Conservation (phyloP, 2,797 vertebrate genomes). For the Manis javanica region DNA sequence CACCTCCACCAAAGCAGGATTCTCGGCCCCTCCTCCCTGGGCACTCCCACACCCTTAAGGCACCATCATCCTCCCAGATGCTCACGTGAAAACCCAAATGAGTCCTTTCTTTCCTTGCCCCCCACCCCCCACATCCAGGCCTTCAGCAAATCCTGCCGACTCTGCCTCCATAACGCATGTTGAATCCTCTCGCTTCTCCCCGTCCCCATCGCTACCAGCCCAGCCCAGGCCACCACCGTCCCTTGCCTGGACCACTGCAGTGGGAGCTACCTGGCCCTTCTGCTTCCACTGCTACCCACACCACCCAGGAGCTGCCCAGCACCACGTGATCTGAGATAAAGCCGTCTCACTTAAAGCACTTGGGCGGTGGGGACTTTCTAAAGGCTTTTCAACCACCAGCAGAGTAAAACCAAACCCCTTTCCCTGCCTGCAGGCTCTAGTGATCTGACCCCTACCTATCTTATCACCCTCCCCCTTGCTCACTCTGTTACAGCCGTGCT, state of each 20-base stretch:
- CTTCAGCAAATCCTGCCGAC: not conserved
- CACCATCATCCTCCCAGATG: not conserved
- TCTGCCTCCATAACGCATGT: not conserved
- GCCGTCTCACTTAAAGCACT: not conserved
- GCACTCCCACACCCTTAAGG: not conserved
- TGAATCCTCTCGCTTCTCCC: not conserved
- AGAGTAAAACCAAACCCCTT: not conserved
- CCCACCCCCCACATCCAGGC: not conserved
- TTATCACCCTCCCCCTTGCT: not conserved
- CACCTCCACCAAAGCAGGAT: not conserved
- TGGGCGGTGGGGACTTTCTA: rapidly evolving
- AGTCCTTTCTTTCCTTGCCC: not conserved
- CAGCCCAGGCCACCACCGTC: too few species aligned
- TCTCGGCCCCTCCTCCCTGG: not conserved
- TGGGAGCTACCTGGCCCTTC: not conserved
- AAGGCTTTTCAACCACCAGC: not conserved
- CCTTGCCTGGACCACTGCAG: not conserved
- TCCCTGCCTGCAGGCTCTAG: not conserved
- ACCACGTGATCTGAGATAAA: not conserved
- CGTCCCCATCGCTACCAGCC: not conserved
- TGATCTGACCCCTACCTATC: not conserved
- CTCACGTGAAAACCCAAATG: not conserved
- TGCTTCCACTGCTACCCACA: not conserved
- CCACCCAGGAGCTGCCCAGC: not conserved
- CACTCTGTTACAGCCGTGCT: rapidly evolving